Evolutionary conservation across 2,113 vertebrate genomes (phyloP).

Genomic region (mouse (Mus musculus)): GRCm39 chr14:101709501-101710000

Average conservation of each 20-base stretch:
- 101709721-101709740: not conserved
- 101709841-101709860: not conserved
- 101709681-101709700: not conserved
- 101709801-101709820: conserved; percentile 21
- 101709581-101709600: not conserved
- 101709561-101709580: not conserved
- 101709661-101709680: not conserved
- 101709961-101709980: not conserved
- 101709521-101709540: not conserved
- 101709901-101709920: not conserved
- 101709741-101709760: not conserved
- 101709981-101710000: conserved; percentile 10
- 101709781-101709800: not conserved
- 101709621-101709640: not conserved
- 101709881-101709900: not conserved
- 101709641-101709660: conserved; percentile 20
- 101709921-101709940: not conserved
- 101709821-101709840: not conserved
- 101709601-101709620: not conserved
- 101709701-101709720: not conserved
- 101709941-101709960: not conserved
- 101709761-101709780: conserved; percentile 39
- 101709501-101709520: not conserved
- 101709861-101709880: not conserved
- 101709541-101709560: not conserved